These are phyloP conservation scores for Coleophora flavipennella DNA, from an alignment of 2,888 invertebrate genomes.

Conservation along the genomic window DNA sequence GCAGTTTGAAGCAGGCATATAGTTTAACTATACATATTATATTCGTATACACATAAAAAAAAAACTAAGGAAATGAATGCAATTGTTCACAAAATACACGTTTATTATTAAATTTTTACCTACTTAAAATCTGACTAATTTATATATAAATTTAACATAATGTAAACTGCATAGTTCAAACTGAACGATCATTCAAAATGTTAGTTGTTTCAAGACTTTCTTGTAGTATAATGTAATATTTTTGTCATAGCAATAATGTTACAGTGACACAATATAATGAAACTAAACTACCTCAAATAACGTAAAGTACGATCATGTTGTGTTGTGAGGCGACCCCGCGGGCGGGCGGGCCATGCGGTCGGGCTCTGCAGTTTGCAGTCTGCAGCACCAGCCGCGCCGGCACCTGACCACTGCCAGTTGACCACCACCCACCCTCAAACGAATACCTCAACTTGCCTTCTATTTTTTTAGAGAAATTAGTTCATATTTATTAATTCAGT, in stretches of 20 bases:
- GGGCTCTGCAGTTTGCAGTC: too few relatives aligned
- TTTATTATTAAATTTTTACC: neutral
- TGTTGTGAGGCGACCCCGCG: constrained; percentile 32
- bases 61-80: too few relatives aligned
- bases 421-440: constrained; percentile 9
- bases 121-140: neutral
- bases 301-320: constrained; percentile 49
- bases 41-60: too few relatives aligned
- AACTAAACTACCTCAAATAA: constrained; percentile 69
- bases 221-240: constrained; percentile 30
- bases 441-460: constrained; percentile 53
- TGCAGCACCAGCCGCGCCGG: too few relatives aligned
- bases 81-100: neutral
- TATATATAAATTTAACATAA: neutral
- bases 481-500: constrained; percentile 12
- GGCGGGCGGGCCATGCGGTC: constrained; percentile 11
- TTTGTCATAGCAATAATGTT: constrained; percentile 55
- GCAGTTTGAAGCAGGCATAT: too few relatives aligned
- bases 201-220: constrained; percentile 53
- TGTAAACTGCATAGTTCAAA: constrained; percentile 21
- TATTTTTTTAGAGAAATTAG: constrained; percentile 28
- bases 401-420: constrained; percentile 2
- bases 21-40: too few relatives aligned
- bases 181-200: constrained; percentile 31
- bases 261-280: constrained; percentile 47